Conservation (phyloP, 2,888 invertebrate genomes). For the Trisateles emortualis region DNA sequence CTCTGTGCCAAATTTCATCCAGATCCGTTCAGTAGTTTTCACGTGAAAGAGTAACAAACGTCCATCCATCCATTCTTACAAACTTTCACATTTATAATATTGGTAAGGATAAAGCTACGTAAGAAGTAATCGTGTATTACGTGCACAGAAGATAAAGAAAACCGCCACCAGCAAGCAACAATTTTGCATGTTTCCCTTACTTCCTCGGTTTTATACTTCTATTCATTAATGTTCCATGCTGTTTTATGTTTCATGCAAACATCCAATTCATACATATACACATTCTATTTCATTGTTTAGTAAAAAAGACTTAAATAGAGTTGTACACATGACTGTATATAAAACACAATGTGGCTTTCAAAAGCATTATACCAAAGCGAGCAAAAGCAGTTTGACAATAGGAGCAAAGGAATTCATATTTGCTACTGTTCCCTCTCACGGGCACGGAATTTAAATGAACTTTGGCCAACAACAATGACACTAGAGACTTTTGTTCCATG, state of each 20-base stretch:
- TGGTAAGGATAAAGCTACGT: no score
- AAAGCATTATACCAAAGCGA: constrained; percentile 76
- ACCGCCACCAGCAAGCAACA: background rate
- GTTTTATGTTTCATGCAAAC: constrained; percentile 4
- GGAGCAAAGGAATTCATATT: constrained; percentile 85
- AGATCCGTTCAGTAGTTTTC: no score
- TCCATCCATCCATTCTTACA: no score
- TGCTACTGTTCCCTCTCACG: constrained; percentile 84
- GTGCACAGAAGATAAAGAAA: background rate
- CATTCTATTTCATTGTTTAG: constrained; percentile 29
- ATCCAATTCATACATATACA: constrained; percentile 25
- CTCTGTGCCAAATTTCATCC: no score
- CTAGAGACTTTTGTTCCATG: constrained; percentile 82
- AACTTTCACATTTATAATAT: no score
- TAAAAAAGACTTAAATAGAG: constrained; percentile 36
- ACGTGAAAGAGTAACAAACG: no score
- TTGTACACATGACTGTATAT: constrained; percentile 47
- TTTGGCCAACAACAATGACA: constrained; percentile 86
- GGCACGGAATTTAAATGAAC: constrained; percentile 85
- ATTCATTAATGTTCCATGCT: constrained; percentile 12
- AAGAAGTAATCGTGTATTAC: background rate
- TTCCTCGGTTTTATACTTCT: constrained; percentile 17
- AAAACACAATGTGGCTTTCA: constrained; percentile 71
- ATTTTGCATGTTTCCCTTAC: constrained; percentile 13
- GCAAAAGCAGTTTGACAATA: constrained; percentile 81